These are phyloP conservation scores for Tipula helvola DNA, from an alignment of 2,888 invertebrate species.

Conservation along the genomic window DNA sequence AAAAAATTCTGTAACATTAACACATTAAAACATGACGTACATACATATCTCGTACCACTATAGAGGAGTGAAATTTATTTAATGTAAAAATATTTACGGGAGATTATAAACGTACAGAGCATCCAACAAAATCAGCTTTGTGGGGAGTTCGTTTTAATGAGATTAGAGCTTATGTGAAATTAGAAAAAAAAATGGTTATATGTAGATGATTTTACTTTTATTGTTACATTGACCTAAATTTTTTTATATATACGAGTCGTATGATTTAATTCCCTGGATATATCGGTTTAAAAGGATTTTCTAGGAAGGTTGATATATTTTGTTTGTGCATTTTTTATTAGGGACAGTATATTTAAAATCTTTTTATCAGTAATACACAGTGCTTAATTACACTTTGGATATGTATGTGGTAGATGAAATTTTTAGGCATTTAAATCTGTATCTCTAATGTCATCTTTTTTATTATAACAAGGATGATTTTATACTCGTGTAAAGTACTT, in stretches of 20 bases:
- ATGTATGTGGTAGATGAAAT: no score
- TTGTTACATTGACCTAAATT: background rate
- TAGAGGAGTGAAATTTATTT: background rate
- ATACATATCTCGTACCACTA: background rate
- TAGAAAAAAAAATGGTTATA: background rate
- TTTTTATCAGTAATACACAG: background rate
- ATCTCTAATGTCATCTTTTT: no score
- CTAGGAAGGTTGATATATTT: background rate
- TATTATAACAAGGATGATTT: no score
- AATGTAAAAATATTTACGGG: background rate
- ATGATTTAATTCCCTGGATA: background rate
- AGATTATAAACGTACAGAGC: background rate
- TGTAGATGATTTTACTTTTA: background rate
- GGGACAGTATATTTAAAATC: background rate
- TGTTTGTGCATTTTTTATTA: background rate
- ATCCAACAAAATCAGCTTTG: background rate
- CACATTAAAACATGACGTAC: background rate
- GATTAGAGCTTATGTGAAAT: background rate
- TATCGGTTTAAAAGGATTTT: background rate
- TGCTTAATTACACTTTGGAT: background rate
- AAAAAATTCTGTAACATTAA: background rate
- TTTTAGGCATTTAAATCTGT: background rate
- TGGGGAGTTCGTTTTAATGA: background rate
- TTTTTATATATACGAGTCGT: background rate
- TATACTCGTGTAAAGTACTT: no score